A percentile compares a stretch with the other conserved stretches of the same genome.
Conservation (phyloP, 2,797 vertebrate species). For the Rhinella marina region DNA sequence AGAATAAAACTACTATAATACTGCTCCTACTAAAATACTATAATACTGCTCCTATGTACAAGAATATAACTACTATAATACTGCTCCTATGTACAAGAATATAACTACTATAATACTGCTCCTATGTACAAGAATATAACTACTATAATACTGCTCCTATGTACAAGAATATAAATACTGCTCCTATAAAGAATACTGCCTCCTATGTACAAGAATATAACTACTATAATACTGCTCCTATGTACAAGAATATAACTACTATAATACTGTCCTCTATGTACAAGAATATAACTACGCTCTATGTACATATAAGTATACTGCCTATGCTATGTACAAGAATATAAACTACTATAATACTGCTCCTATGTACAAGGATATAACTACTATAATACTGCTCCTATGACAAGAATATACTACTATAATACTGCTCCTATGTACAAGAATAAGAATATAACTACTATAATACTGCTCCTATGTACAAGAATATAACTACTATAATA, state of each 20-base stretch:
- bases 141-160: slow-evolving; percentile 6
- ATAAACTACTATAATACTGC: slow-evolving; percentile 10
- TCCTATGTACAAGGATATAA: background rate
- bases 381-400: background rate
- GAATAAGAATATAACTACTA: slow-evolving; percentile 29
- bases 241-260: slow-evolving; percentile 11
- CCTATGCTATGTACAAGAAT: background rate
- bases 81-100: slow-evolving; percentile 1
- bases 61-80: slow-evolving; percentile 10
- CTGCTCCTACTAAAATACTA: background rate
- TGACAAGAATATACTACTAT: slow-evolving; percentile 14
- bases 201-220: slow-evolving; percentile 9
- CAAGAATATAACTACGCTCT: slow-evolving; percentile 8
- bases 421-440: slow-evolving; percentile 10
- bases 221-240: slow-evolving; percentile 8
- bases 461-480: slow-evolving; percentile 15
- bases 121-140: slow-evolving; percentile 2
- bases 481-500: slow-evolving; percentile 12
- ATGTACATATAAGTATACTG: background rate
- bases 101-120: slow-evolving; percentile 7
- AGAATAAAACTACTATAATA: slow-evolving; percentile 3
- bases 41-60: slow-evolving; percentile 4
- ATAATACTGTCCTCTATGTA: background rate
- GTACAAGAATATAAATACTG: background rate
- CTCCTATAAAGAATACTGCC: background rate